Evolutionary conservation across 2,797 vertebrate genomes (phyloP).

Genomic region (Muraenolepis orangiensis): DNA sequence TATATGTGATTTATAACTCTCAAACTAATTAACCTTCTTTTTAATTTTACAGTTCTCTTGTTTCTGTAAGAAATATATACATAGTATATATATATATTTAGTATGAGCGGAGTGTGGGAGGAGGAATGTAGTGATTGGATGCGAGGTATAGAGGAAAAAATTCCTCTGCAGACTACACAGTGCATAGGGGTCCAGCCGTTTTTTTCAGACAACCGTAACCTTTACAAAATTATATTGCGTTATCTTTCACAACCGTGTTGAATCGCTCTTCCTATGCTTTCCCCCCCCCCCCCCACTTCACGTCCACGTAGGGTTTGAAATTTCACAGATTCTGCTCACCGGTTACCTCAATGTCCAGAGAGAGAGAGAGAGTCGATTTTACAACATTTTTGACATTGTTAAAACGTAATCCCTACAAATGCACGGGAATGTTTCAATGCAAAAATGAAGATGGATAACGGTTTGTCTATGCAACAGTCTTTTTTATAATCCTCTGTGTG

Average conservation of each 20-base stretch:
- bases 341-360: constrained; percentile 19
- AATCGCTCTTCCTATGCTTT: constrained; percentile 44
- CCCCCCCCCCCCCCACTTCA: constrained; percentile 59
- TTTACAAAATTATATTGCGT: constrained; percentile 55
- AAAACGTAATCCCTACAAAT: constrained; percentile 53
- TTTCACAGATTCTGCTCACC: constrained; percentile 45
- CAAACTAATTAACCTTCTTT: constrained; percentile 27
- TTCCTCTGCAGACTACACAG: constrained; percentile 51
- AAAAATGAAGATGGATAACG: constrained; percentile 50
- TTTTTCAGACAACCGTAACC: constrained; percentile 55
- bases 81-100: constrained; percentile 30
- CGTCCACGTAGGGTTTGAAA: constrained; percentile 36
- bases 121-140: constrained; percentile 48
- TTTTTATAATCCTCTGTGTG: constrained; percentile 49
- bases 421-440: constrained; percentile 38
- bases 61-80: constrained; percentile 34
- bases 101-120: constrained; percentile 47
- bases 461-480: constrained; percentile 47
- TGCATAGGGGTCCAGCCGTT: constrained; percentile 50
- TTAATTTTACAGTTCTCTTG: constrained; percentile 31
- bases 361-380: constrained; percentile 28
- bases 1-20: constrained; percentile 40
- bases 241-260: constrained; percentile 41
- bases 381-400: no score
- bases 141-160: constrained; percentile 31